Evolutionary conservation across 2,797 vertebrate genomes (phyloP).

Genomic region (Cottoperca gobio): DNA sequence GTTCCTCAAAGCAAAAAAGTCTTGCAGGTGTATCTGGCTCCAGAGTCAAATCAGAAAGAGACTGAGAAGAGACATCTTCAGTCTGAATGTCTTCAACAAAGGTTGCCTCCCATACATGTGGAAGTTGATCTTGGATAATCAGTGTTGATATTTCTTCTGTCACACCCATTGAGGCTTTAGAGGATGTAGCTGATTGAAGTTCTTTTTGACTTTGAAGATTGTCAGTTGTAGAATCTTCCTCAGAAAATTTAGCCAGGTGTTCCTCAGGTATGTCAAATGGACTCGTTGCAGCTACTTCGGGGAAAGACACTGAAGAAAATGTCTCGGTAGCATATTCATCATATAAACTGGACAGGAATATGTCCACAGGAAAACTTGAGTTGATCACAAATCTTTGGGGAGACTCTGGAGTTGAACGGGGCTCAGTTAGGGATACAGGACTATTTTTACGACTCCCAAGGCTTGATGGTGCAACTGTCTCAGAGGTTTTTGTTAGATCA

Average conservation of each 20-base stretch:
- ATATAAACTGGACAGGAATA: slow-evolving; percentile 16
- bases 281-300: background rate
- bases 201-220: slow-evolving; percentile 28
- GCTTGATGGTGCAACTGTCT: slow-evolving; percentile 29
- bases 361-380: slow-evolving; percentile 17
- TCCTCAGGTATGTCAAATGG: slow-evolving; percentile 15
- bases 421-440: slow-evolving; percentile 5
- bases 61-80: slow-evolving; percentile 58
- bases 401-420: slow-evolving; percentile 27
- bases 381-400: slow-evolving; percentile 16
- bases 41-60: slow-evolving; percentile 65
- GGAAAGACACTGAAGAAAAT: background rate
- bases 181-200: slow-evolving; percentile 24
- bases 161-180: slow-evolving; percentile 20
- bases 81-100: slow-evolving; percentile 37
- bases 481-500: slow-evolving; percentile 49
- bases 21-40: slow-evolving; percentile 60
- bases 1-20: slow-evolving; percentile 76
- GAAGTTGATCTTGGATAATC: slow-evolving; percentile 30
- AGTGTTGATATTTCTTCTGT: slow-evolving; percentile 37
- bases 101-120: slow-evolving; percentile 32
- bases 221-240: slow-evolving; percentile 29
- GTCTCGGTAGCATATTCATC: slow-evolving; percentile 30
- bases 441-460: background rate
- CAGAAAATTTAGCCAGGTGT: background rate